Evolutionary conservation across 2,888 invertebrate genomes (phyloP).

Genomic region (Volucella bombylans): DNA sequence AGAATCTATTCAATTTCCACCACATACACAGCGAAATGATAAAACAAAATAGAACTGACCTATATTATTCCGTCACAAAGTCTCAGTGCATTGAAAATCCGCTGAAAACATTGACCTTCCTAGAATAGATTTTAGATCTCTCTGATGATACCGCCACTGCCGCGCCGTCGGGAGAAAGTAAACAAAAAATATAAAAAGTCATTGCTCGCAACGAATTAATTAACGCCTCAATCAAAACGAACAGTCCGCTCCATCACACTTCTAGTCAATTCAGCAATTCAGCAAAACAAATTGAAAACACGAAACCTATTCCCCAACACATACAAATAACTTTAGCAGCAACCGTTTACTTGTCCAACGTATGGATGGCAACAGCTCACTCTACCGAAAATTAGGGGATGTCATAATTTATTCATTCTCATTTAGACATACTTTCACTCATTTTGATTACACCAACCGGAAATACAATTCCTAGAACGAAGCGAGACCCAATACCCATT

Average conservation of each 20-base stretch:
- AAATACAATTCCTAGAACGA: conserved; percentile 28
- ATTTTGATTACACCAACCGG: conserved; percentile 54
- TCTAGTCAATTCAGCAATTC: conserved; percentile 15
- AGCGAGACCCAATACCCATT: conserved; percentile 1
- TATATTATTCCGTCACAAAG: not conserved
- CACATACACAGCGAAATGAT: not conserved
- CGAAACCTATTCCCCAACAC: not conserved
- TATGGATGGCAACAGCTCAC: not conserved
- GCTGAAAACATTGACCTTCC: not conserved
- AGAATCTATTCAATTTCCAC: no score
- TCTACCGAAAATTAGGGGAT: not conserved
- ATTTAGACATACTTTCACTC: conserved; percentile 51
- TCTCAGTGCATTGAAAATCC: not conserved
- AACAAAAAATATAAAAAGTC: conserved; percentile 2
- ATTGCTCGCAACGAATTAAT: conserved; percentile 23
- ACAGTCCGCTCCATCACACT: conserved; percentile 10
- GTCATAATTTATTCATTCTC: conserved; percentile 63
- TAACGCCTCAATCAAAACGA: conserved; percentile 43
- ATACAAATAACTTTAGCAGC: not conserved
- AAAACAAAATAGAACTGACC: conserved; percentile 10
- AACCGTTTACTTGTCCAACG: conserved; percentile 22
- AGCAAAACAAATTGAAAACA: conserved; percentile 1
- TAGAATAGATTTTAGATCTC: conserved; percentile 5
- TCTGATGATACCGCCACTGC: not conserved
- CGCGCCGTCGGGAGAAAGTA: conserved; percentile 1